Evolutionary conservation across 2,888 invertebrate genomes (phyloP).

Genomic region (Nemotelus nigrinus): DNA sequence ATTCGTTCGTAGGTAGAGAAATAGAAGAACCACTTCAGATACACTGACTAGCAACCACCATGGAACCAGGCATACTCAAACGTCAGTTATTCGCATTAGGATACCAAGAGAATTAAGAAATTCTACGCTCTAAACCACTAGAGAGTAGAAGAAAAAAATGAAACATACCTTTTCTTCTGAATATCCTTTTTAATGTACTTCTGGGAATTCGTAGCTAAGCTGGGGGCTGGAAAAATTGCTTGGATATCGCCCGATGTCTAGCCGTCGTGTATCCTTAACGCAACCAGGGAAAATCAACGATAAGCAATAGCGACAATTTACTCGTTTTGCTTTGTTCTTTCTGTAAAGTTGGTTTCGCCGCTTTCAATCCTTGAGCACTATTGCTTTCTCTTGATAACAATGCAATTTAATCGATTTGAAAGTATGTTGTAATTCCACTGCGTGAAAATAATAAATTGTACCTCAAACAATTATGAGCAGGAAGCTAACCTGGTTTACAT

Average conservation of each 20-base stretch:
- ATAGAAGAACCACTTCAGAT: neutral
- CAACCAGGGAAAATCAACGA: neutral
- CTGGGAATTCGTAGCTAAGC: neutral
- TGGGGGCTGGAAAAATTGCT: neutral
- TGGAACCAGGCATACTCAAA: too few relatives aligned
- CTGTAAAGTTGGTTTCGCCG: neutral
- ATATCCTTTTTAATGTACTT: slow-evolving; percentile 14
- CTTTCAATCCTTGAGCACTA: too few relatives aligned
- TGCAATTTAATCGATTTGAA: too few relatives aligned
- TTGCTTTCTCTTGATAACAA: too few relatives aligned
- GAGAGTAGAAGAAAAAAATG: neutral
- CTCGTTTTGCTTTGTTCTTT: slow-evolving; percentile 15
- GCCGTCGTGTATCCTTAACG: neutral
- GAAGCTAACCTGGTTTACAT: too few relatives aligned
- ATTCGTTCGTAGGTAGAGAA: too few relatives aligned
- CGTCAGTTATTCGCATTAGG: too few relatives aligned
- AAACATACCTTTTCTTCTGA: slow-evolving; percentile 2
- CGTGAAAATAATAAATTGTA: too few relatives aligned
- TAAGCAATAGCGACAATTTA: slow-evolving; percentile 11
- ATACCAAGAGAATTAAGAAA: neutral
- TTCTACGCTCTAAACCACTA: neutral
- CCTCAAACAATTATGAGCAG: too few relatives aligned
- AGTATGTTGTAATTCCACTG: too few relatives aligned
- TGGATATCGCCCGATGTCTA: neutral
- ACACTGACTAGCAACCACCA: neutral